Evolutionary conservation across 2,113 vertebrate species (phyloP).

Genomic region (Notechis scutatus): DNA sequence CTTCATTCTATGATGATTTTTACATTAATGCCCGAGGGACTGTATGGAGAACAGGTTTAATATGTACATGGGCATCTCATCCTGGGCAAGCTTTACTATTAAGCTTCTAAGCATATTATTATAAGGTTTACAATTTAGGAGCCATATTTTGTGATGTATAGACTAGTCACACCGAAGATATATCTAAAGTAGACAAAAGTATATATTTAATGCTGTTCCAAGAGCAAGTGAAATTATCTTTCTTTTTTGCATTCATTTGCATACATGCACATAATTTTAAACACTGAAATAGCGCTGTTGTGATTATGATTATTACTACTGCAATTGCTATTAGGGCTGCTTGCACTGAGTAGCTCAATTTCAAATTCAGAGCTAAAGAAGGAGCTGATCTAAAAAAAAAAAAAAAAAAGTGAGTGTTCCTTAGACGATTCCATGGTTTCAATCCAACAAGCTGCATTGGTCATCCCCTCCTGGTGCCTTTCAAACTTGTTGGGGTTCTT

Average conservation of each 20-base stretch:
- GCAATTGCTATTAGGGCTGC: not conserved
- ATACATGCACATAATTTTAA: not conserved
- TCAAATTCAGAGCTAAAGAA: not conserved
- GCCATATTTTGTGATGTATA: not conserved
- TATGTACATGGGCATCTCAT: not conserved
- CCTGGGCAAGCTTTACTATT: not conserved
- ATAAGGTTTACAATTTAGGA: not conserved
- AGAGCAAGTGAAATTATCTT: not conserved
- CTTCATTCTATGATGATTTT: not conserved
- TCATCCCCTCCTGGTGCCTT: not conserved
- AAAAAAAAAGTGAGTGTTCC: not conserved
- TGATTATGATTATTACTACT: not conserved
- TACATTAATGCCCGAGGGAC: not conserved
- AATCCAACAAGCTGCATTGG: not conserved
- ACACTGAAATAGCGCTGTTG: not conserved
- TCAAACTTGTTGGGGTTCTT: not conserved
- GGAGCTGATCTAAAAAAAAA: not conserved
- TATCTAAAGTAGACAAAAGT: not conserved
- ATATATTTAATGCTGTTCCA: not conserved
- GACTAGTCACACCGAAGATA: not conserved
- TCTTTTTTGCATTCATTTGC: not conserved
- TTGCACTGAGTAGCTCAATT: not conserved
- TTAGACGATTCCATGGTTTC: too few relatives aligned
- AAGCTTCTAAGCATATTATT: not conserved
- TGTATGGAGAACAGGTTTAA: not conserved